These are phyloP conservation scores for Chaenodraco wilsoni DNA, from an alignment of 2,797 vertebrate species.

Conservation along the genomic window DNA sequence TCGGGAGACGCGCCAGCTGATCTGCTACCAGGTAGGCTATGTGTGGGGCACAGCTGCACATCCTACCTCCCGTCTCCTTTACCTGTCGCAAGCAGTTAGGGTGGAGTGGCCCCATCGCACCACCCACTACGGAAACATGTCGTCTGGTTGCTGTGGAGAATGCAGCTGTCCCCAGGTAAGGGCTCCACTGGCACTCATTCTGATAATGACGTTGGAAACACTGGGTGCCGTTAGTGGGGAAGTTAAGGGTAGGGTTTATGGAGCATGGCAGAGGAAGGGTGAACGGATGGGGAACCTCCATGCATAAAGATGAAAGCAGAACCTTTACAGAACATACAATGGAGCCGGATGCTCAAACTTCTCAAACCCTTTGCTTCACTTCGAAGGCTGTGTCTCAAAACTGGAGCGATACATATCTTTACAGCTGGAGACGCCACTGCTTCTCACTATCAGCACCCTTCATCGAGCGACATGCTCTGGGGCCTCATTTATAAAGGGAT, in stretches of 20 bases:
- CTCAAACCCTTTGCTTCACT: slow-evolving; percentile 61
- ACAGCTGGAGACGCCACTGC: slow-evolving; percentile 51
- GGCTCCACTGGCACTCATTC: slow-evolving; percentile 47
- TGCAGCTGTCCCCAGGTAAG: slow-evolving; percentile 56
- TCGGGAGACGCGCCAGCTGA: slow-evolving; percentile 62
- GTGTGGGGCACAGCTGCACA: slow-evolving; percentile 59
- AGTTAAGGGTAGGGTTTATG: slow-evolving; percentile 22
- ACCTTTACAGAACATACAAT: slow-evolving; percentile 36
- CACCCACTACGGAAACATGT: slow-evolving; percentile 46
- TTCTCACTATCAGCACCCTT: slow-evolving; percentile 67
- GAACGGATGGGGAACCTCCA: slow-evolving; percentile 37
- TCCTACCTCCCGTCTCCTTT: slow-evolving; percentile 58
- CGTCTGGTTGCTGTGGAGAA: slow-evolving; percentile 45
- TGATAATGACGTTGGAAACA: slow-evolving; percentile 67
- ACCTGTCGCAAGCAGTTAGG: slow-evolving; percentile 73
- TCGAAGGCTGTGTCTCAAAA: slow-evolving; percentile 61
- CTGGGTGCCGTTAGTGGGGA: slow-evolving; percentile 42
- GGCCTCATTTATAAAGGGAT: no score
- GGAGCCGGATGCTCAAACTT: slow-evolving; percentile 37
- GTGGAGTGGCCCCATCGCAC: slow-evolving; percentile 45
- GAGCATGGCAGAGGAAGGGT: slow-evolving; percentile 13
- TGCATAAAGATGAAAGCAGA: slow-evolving; percentile 76
- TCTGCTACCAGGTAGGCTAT: slow-evolving; percentile 57
- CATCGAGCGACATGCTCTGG: slow-evolving; percentile 70
- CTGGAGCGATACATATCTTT: slow-evolving; percentile 68